Conservation (phyloP, 2,113 vertebrate genomes). For the Sterna hirundo region DNA sequence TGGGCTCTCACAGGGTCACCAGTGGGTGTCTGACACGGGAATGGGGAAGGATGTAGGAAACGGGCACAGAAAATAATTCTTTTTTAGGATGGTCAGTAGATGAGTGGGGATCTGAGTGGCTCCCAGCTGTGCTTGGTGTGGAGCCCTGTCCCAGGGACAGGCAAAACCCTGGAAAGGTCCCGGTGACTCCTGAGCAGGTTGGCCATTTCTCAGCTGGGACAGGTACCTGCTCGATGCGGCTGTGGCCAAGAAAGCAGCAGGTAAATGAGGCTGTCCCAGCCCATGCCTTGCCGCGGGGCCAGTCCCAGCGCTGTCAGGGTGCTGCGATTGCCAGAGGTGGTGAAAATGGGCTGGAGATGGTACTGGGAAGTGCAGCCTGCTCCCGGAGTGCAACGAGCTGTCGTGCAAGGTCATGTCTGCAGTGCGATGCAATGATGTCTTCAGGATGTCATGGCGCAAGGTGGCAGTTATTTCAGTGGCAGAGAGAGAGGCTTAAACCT, state of each 20-base stretch:
- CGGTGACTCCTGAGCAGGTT: background rate
- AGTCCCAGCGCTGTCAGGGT: too few species aligned
- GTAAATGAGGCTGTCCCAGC: background rate
- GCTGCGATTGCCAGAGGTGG: background rate
- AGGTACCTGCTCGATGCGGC: rapidly evolving
- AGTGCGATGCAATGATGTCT: background rate
- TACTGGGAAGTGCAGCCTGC: background rate
- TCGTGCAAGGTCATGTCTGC: rapidly evolving
- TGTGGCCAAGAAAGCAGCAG: background rate
- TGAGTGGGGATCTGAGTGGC: rapidly evolving
- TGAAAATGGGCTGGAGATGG: background rate
- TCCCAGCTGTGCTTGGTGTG: background rate
- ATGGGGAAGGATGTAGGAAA: background rate
- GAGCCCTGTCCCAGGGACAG: background rate
- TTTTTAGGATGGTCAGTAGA: background rate
- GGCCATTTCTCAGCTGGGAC: background rate
- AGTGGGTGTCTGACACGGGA: rapidly evolving
- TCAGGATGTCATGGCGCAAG: background rate
- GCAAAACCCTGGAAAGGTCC: background rate
- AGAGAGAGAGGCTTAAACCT: background rate
- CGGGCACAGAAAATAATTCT: background rate
- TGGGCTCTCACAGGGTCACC: background rate
- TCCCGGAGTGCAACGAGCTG: background rate
- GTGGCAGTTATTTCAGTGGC: background rate
- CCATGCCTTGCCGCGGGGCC: rapidly evolving